Evolutionary conservation across 2,797 vertebrate genomes (phyloP), one percentile per base, ranked within the genome.

Genomic region (Macropus fuliginosus): DNA sequence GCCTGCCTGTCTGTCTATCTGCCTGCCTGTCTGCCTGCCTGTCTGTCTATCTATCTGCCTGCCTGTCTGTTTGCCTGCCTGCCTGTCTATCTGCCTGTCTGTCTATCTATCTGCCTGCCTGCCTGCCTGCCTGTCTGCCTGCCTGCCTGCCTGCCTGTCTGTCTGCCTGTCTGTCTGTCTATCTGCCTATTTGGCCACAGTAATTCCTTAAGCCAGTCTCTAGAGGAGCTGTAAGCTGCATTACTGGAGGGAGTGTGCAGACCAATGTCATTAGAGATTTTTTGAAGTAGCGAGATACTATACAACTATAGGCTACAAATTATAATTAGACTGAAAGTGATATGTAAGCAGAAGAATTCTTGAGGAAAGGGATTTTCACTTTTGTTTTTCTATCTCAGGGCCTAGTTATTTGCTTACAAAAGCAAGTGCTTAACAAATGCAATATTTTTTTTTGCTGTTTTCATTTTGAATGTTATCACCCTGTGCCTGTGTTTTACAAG

Each of bases 391-490:
- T 87, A 27, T 87, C 40, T 87, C 24, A 87, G 40, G 24, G 13
- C 3, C 40, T 12, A 11, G n/a, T 21, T 46, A 87, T 46, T 1
- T 87, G 40, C 40, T 50, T 87, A 27, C 27, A 87, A 87, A 50
- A 87, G 9, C 16, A 24, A 2, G 66, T 81, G 21, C n/a, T 87
- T 87, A 50, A 46, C 8, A 27, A 81, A 27, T 50, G 3, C 50
- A 24, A 9, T 50, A 50, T 46, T 46, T 81, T 46, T 50, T 55
- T 55, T 50, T n/a, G 52, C 91, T 52, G 40, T 54, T 74, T 56
- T 59, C 54, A 91, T 57, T 96, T 66, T 93, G 34, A 91, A 2
- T 91, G 56, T 31, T 94, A 57, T 8, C 92, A 62, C 31, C 55
- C 55, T 24, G 21, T 56, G 21, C 27, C 74, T 87, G n/a, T 9